Percentiles rank a stretch among this genome's conserved stretches.
phyloP scores from a whole-genome alignment of 2,797 vertebrate genomes.

The Octomys mimax region DNA sequence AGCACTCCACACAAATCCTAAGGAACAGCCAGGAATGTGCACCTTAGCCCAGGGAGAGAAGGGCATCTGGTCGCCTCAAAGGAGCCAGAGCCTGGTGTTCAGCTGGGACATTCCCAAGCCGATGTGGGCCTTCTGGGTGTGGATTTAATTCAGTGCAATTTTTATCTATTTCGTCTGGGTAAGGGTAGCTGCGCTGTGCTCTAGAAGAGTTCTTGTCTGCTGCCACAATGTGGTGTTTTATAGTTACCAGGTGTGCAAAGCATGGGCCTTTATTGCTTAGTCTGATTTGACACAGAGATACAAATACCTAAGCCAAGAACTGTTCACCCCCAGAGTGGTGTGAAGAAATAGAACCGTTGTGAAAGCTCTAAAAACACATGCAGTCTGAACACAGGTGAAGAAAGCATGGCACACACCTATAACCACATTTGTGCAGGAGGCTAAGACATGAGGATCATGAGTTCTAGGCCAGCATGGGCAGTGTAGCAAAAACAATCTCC shows the following conservation, averaged over 20 bases:
- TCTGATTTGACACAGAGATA: constrained; percentile 69
- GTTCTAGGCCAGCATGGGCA: neutral
- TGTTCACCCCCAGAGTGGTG: constrained; percentile 69
- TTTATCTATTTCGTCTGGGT: neutral
- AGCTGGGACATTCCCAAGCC: neutral
- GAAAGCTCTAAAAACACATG: constrained; percentile 66
- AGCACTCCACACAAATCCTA: neutral
- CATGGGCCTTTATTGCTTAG: constrained; percentile 37
- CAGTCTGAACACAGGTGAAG: constrained; percentile 51
- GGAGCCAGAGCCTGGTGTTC: neutral
- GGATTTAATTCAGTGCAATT: constrained; percentile 39
- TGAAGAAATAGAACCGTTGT: constrained; percentile 78
- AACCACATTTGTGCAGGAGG: neutral
- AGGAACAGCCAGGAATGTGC: constrained; percentile 25
- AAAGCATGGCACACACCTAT: neutral
- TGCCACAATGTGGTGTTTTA: constrained; percentile 55
- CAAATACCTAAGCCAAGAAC: constrained; percentile 71
- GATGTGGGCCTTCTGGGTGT: constrained; percentile 20
- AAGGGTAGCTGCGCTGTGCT: constrained; percentile 20
- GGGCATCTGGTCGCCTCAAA: neutral
- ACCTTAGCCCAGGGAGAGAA: neutral
- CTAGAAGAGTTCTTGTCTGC: neutral
- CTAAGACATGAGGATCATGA: neutral
- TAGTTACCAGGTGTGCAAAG: neutral
- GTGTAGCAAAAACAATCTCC: neutral